Conservation (phyloP, 2,113 vertebrate species). For the Onychostoma macrolepis region DNA sequence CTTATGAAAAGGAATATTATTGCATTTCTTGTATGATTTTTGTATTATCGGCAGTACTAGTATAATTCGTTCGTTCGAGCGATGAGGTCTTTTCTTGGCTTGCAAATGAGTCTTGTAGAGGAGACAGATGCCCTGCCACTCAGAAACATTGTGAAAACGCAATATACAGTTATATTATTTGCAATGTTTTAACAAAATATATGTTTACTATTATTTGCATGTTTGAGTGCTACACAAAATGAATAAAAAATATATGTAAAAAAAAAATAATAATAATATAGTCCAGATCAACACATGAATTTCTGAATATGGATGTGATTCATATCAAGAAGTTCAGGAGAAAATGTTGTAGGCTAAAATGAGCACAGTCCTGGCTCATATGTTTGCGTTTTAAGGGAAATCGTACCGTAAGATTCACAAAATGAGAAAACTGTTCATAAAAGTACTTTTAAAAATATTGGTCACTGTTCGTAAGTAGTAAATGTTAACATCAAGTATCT, state of each 20-base stretch:
- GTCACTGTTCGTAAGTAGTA: constrained; percentile 31
- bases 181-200: constrained; percentile 55
- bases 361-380: neutral
- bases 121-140: neutral
- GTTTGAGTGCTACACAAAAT: constrained; percentile 24
- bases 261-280: neutral
- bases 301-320: neutral
- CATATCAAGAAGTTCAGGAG: neutral
- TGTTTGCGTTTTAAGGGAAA: constrained; percentile 2
- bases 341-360: neutral
- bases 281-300: neutral
- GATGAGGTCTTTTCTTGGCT: constrained; percentile 47
- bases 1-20: constrained; percentile 73
- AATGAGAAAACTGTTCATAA: constrained; percentile 42
- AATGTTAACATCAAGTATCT: constrained; percentile 28
- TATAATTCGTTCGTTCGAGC: constrained; percentile 44
- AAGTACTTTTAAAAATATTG: constrained; percentile 52
- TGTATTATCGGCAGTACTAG: constrained; percentile 61
- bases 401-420: constrained; percentile 16
- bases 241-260: constrained; percentile 19
- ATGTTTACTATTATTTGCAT: constrained; percentile 45
- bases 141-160: constrained; percentile 22
- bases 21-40: constrained; percentile 69
- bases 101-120: constrained; percentile 32
- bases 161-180: constrained; percentile 35